Evolutionary conservation across 2,888 invertebrate species (phyloP), one percentile per base, ranked within the genome.

Genomic region (Mimumesa dahlbomi): DNA sequence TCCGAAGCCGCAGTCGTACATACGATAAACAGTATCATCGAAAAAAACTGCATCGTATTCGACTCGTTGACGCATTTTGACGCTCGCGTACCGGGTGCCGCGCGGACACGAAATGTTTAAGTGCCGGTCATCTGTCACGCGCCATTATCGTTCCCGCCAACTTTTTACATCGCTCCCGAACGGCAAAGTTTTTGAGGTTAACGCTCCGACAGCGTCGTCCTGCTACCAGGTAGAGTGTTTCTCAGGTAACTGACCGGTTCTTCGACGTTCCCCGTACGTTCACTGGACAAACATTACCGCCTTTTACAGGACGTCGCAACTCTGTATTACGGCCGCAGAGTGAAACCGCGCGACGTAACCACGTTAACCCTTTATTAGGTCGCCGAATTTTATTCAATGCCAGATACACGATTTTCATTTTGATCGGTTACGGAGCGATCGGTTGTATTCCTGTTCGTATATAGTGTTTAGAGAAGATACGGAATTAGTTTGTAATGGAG

Each of bases 161-260:
- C 45, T 16, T 66, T 54, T 61, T n/a, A n/a, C n/a, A n/a, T 34
- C 46, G 56, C 61, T 52, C 29, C 34, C 40, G 19, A 19, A 16
- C 53, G 21, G 25, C 36, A 36, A 21, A 16, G 45, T 34, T 34
- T 54, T 66, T 21, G 45, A 50, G 66, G 54, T 67, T 61, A 70
- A 70, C 46, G 61, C 66, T 64, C 14, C 54, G 53, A 52, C 49
- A 19, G 42, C 36, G 46, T 68, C 64, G 56, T 68, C 50, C 63
- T 72, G 71, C 50, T 69, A 58, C 64, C 63, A 63, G 52, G 25
- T 56, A 38, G 49, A 63, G 58, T 54, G 58, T 61, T 72, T 58
- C 73, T 50, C 71, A 14, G 71, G 71, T 73, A 73, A 73, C 73
- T 73, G 73, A 73, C 73, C 66, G 66, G 62, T 71, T 63, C 54